A percentile compares a stretch with the other conserved stretches of the same genome.
phyloP scores from a whole-genome alignment of 2,888 invertebrate genomes.

The Pardosa pseudoannulata region DNA sequence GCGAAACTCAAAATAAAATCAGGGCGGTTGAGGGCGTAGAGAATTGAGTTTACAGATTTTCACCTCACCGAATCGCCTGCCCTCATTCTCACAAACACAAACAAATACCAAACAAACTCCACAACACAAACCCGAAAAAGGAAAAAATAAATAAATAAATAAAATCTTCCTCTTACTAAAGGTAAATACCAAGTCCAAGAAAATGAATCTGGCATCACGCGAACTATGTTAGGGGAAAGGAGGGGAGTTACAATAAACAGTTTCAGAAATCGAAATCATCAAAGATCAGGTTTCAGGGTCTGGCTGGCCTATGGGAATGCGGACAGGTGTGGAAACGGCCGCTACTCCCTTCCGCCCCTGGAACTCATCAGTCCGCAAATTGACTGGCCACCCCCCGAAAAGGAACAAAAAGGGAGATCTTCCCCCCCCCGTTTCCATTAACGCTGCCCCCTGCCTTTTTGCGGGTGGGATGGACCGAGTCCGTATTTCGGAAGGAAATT shows the following conservation, averaged over 20 bases:
- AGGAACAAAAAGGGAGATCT: slow-evolving; percentile 51
- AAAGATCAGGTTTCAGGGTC: slow-evolving; percentile 71
- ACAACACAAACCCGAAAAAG: slow-evolving; percentile 20
- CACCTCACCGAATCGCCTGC: slow-evolving; percentile 59
- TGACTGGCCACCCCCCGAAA: slow-evolving; percentile 67
- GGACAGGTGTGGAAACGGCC: slow-evolving; percentile 39
- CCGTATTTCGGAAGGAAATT: background rate
- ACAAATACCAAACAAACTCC: slow-evolving; percentile 42
- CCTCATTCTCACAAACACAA: slow-evolving; percentile 45
- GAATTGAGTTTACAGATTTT: slow-evolving; percentile 70
- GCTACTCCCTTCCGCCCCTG: slow-evolving; percentile 11
- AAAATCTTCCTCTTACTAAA: background rate
- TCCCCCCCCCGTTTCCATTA: slow-evolving; percentile 62
- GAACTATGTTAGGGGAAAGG: slow-evolving; percentile 2
- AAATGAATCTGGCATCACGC: slow-evolving; percentile 70
- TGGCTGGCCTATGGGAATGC: slow-evolving; percentile 45
- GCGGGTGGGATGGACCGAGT: slow-evolving; percentile 6
- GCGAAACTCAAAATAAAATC: background rate
- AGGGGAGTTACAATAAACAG: slow-evolving; percentile 64
- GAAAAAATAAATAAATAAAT: too few relatives aligned
- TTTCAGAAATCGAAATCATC: slow-evolving; percentile 71
- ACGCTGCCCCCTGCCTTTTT: slow-evolving; percentile 52
- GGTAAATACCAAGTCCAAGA: slow-evolving; percentile 41
- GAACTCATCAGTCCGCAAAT: slow-evolving; percentile 71
- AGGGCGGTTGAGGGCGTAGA: slow-evolving; percentile 5